These are phyloP conservation scores for Drosophila lini DNA, from an alignment of 1,140 invertebrate species.

Conservation along the genomic window DNA sequence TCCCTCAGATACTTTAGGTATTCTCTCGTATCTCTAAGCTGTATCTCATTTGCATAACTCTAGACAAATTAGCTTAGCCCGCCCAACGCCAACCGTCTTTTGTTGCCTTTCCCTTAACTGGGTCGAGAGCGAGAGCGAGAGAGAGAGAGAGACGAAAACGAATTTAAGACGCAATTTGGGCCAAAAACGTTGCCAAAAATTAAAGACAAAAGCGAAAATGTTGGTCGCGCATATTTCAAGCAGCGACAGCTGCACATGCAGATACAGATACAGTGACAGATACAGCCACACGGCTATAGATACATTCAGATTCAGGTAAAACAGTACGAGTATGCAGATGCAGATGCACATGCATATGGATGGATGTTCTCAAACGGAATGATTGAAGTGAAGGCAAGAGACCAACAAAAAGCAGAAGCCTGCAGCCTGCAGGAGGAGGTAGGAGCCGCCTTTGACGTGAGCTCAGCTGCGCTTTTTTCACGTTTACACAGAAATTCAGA, in stretches of 20 bases:
- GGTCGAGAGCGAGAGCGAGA: conserved; percentile 16
- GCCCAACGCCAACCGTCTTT: conserved; percentile 6
- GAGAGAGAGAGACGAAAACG: conserved; percentile 1
- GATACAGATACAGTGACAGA: conserved; percentile 29
- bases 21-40: conserved; percentile 10
- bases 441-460: conserved; percentile 55
- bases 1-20: conserved; percentile 25
- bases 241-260: conserved; percentile 54
- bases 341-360: conserved; percentile 37
- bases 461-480: conserved; percentile 75
- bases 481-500: conserved; percentile 44
- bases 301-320: conserved; percentile 13
- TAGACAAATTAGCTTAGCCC: conserved; percentile 2
- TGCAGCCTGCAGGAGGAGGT: conserved; percentile 9
- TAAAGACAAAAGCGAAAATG: conserved; percentile 64
- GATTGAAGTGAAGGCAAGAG: conserved; percentile 37
- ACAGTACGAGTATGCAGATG: conserved; percentile 3
- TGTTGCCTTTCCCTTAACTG: conserved; percentile 24
- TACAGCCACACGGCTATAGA: conserved; percentile 6
- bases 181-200: conserved; percentile 46
- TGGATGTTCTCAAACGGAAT: conserved; percentile 40
- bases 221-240: conserved; percentile 38
- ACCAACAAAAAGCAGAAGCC: conserved; percentile 37
- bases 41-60: conserved; percentile 61
- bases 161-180: conserved; percentile 50